phyloP scores from a whole-genome alignment of 1,140 invertebrate species.

The Harpegnathos saltator region DNA sequence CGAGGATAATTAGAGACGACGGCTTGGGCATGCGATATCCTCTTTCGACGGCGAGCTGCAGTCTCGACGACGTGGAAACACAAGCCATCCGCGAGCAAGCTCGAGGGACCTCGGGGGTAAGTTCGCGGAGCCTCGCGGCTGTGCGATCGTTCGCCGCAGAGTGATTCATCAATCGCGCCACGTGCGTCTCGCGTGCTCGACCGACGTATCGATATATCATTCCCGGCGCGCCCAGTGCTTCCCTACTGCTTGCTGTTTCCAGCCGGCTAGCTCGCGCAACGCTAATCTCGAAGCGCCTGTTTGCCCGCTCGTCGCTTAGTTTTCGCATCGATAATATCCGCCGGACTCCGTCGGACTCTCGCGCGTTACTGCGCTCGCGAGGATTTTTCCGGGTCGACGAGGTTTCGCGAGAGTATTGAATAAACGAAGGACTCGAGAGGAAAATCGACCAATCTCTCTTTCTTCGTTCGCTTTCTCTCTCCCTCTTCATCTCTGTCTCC shows the following conservation, averaged over 20 bases:
- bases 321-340: slow-evolving; percentile 11
- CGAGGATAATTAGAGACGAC: slow-evolving; percentile 38
- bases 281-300: slow-evolving; percentile 25
- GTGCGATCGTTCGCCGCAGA: not conserved
- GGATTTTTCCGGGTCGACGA: not conserved
- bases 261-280: not conserved
- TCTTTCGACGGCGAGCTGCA: not conserved
- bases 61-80: not conserved
- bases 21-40: no score
- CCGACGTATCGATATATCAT: slow-evolving; percentile 33
- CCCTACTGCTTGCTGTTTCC: not conserved
- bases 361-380: not conserved
- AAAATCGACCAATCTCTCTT: no score
- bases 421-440: no score
- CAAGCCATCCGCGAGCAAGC: not conserved
- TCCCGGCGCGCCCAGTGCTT: not conserved
- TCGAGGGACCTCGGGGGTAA: no score
- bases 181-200: slow-evolving; percentile 3
- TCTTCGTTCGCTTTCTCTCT: no score
- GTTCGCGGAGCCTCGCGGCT: not conserved
- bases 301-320: not conserved
- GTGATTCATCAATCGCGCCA: slow-evolving; percentile 22
- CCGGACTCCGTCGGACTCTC: not conserved
- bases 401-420: no score
- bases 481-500: no score